These are phyloP conservation scores for Porites rus DNA, from an alignment of 92 coral and sea anemone species.

Conservation along the genomic window DNA sequence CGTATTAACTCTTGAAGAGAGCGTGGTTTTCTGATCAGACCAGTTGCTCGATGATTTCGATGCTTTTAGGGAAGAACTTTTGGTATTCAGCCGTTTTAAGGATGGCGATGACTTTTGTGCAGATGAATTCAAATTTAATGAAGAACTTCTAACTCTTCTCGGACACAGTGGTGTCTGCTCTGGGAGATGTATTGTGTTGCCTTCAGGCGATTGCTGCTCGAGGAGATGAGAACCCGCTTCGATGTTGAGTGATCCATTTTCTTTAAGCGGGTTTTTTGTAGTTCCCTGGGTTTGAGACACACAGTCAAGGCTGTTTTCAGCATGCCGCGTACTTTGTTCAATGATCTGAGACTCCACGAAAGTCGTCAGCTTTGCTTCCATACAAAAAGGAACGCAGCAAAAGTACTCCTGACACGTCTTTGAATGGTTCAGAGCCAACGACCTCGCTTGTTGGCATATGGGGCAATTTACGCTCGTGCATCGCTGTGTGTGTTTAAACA, in stretches of 20 bases:
- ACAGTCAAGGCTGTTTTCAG: not conserved
- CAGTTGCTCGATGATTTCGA: not conserved
- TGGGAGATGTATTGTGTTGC: not conserved
- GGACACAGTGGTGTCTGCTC: not conserved
- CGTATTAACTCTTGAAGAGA: not conserved
- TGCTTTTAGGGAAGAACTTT: not conserved
- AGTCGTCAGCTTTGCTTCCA: not conserved
- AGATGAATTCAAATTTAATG: not conserved
- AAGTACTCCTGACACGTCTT: conserved; percentile 3
- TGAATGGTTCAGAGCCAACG: not conserved
- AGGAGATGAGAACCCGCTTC: not conserved
- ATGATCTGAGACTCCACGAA: not conserved
- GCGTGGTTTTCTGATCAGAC: not conserved
- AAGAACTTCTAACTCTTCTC: not conserved
- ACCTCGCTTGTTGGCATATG: conserved; percentile 1
- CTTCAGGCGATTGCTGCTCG: no score
- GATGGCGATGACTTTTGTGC: not conserved
- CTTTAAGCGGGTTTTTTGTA: not conserved
- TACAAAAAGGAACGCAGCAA: conserved; percentile 25
- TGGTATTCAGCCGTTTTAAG: not conserved
- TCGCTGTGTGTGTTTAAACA: conserved; percentile 3
- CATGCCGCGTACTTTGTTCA: not conserved
- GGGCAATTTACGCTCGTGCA: conserved; percentile 12
- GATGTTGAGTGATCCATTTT: not conserved
- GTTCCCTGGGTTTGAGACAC: not conserved